Percentiles rank a stretch among this genome's conserved stretches.
These are phyloP conservation scores for Epinephelus malabaricus DNA, from an alignment of 2,797 vertebrate species.

Conservation along the genomic window DNA sequence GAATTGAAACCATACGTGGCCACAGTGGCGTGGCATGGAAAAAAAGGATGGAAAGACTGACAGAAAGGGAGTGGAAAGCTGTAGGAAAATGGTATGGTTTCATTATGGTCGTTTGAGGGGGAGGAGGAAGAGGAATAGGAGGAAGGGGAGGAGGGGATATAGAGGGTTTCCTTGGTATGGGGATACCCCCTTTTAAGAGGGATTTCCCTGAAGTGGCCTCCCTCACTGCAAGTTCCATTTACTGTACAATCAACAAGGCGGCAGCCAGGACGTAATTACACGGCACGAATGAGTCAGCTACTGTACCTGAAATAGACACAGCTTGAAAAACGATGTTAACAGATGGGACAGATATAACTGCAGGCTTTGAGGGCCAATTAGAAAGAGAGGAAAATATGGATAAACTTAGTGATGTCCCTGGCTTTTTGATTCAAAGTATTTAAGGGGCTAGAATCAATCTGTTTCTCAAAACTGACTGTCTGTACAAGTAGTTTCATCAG, in stretches of 20 bases:
- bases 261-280: constrained; percentile 65
- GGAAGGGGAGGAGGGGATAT: constrained; percentile 21
- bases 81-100: constrained; percentile 52
- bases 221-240: constrained; percentile 58
- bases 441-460: too few species aligned
- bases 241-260: constrained; percentile 51
- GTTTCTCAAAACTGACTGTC: too few species aligned
- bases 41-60: constrained; percentile 42
- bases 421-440: neutral
- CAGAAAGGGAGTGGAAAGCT: constrained; percentile 43
- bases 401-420: neutral
- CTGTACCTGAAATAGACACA: constrained; percentile 72
- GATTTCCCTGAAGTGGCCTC: constrained; percentile 74
- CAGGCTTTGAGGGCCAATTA: constrained; percentile 14
- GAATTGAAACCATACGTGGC: constrained; percentile 33
- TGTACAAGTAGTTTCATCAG: too few species aligned
- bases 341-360: constrained; percentile 46
- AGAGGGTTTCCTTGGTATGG: constrained; percentile 55
- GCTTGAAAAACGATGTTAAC: constrained; percentile 38
- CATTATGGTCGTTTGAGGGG: constrained; percentile 10
- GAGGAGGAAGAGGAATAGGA: neutral
- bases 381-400: constrained; percentile 25
- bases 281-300: constrained; percentile 76
- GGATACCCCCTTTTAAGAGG: constrained; percentile 69
- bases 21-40: constrained; percentile 51